Evolutionary conservation across 2,888 invertebrate genomes (phyloP), one percentile per base, ranked within the genome.

Genomic region (Dione juno): DNA sequence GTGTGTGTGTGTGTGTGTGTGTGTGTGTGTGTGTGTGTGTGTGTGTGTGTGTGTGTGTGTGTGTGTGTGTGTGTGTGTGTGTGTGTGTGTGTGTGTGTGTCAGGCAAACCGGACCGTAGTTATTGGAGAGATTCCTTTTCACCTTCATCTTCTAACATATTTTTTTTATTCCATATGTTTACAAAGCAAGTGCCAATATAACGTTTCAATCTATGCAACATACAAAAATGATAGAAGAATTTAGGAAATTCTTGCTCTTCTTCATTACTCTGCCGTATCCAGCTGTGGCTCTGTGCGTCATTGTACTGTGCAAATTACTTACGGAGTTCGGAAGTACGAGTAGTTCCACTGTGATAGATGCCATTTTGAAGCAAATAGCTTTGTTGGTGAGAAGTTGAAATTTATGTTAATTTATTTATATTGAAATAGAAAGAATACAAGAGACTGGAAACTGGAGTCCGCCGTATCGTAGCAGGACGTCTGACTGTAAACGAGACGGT

Each of bases 301-400:
- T 89, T 5, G 10, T 88, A 1, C 78, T 86, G 70, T 85, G 85
- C 78, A 90, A 89, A 76, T 41, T 82, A 0, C 72, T 88, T 0
- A 84, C 89, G 0, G 90, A 91, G 70, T 86, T 87, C 59, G 87
- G 85, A 0, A 78, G 82, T 8, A 28, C 28, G 28, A 85, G 83
- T 54, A 85, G 83, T 54, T 74, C 82, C 0, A 80, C 81, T 52
- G 84, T 90, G 2, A 83, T 80, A 0, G 81, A 80, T 28, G 75
- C 78, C 7, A 45, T 90, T 13, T 72, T 91, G 53, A 86, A 85
- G 0, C 81, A 77, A 64, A 74, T 90, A 35, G 88, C 88, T 59
- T 85, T 76, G 77, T 70, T 88, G 82, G 90, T 89, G 67, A 80
- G 79, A 35, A 21, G 35, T 10, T 52, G 64, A 5, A 50, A 58